These are phyloP conservation scores for Poeciliopsis occidentalis DNA, from an alignment of 2,113 vertebrate genomes.

Conservation along the genomic window DNA sequence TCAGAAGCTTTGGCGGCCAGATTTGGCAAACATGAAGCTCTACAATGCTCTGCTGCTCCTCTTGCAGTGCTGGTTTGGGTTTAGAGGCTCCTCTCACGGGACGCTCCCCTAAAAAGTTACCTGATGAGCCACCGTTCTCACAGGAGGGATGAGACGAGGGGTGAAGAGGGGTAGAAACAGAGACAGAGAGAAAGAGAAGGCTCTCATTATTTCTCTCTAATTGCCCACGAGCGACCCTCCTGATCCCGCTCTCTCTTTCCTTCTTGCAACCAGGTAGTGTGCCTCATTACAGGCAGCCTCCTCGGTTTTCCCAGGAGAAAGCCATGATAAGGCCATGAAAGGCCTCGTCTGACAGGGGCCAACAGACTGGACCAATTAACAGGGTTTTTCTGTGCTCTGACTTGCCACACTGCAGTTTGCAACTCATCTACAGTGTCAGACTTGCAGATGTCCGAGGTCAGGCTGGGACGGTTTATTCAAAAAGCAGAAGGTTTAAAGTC, in stretches of 20 bases:
- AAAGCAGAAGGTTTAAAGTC: conserved; percentile 17
- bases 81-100: conserved; percentile 53
- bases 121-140: conserved; percentile 53
- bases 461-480: conserved; percentile 47
- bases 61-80: conserved; percentile 38
- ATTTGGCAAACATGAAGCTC: conserved; percentile 11
- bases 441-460: conserved; percentile 53
- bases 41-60: conserved; percentile 6
- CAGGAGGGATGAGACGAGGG: conserved; percentile 33
- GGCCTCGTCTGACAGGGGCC: conserved; percentile 76
- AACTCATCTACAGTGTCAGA: conserved; percentile 57
- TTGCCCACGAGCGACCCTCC: conserved; percentile 80
- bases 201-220: conserved; percentile 80
- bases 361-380: conserved; percentile 77
- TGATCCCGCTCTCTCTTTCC: conserved; percentile 56
- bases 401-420: conserved; percentile 67
- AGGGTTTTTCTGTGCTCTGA: conserved; percentile 61
- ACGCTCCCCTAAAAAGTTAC: conserved; percentile 60
- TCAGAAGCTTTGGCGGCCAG: no score
- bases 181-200: conserved; percentile 65
- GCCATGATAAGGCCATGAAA: conserved; percentile 80
- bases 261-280: conserved; percentile 70
- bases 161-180: conserved; percentile 22
- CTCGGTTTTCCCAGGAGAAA: conserved; percentile 69
- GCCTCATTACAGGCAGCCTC: conserved; percentile 77